Percentiles rank a stretch among this genome's conserved stretches.
These are phyloP conservation scores for Eulithis testata DNA, from an alignment of 2,888 invertebrate species.

Conservation along the genomic window DNA sequence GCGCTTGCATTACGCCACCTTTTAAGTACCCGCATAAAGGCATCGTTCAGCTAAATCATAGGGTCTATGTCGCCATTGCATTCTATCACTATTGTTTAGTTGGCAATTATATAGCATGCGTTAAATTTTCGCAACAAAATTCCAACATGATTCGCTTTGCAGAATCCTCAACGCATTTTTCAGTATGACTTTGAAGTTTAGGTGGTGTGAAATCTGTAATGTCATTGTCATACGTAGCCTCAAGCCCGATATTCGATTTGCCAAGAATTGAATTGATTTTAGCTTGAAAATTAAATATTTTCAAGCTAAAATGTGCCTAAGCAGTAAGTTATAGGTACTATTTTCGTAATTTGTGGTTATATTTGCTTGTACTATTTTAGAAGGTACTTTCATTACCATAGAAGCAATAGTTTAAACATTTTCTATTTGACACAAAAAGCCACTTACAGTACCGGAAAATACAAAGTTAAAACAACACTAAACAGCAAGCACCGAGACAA, in stretches of 20 bases:
- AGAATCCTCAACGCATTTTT: constrained; percentile 6
- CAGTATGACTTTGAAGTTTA: constrained; percentile 3
- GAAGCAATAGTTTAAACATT: constrained; percentile 2
- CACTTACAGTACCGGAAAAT: constrained; percentile 23
- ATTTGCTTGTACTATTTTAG: too few species aligned
- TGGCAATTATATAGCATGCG: constrained; percentile 2
- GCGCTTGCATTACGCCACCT: constrained; percentile 10
- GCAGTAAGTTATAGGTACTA: too few species aligned
- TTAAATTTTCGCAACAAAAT: constrained; percentile 21
- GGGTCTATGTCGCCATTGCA: constrained; percentile 8
- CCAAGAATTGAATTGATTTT: too few species aligned
- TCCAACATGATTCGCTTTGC: constrained; percentile 9
- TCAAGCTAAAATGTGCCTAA: neutral
- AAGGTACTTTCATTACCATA: too few species aligned
- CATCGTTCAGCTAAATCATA: constrained; percentile 8
- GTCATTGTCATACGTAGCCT: neutral
- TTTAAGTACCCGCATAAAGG: constrained; percentile 17
- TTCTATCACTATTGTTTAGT: constrained; percentile 10
- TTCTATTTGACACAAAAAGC: constrained; percentile 19
- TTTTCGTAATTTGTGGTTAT: too few species aligned
- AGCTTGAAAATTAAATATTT: too few species aligned
- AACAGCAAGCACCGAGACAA: constrained; percentile 30
- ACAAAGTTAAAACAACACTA: constrained; percentile 25
- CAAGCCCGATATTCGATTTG: neutral
- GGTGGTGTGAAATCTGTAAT: constrained; percentile 2